Evolutionary conservation across 2,888 invertebrate genomes (phyloP).

Genomic region (Balanococcus diminutus): DNA sequence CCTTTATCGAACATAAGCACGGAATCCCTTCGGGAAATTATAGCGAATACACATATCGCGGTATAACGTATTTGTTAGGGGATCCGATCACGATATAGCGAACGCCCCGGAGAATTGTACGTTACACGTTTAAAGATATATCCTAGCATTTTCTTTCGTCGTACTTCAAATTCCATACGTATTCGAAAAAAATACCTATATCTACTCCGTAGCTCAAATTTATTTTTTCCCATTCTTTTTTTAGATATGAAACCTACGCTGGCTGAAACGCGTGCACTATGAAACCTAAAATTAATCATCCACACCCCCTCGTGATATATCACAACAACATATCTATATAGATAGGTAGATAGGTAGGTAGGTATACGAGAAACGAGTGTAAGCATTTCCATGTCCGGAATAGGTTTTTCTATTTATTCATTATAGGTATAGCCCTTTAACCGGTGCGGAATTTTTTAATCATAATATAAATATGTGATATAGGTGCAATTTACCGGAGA

Average conservation of each 20-base stretch:
- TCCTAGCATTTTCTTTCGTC: constrained; percentile 35
- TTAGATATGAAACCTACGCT: neutral
- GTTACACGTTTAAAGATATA: constrained; percentile 40
- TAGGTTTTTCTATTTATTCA: neutral
- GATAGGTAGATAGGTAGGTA: neutral
- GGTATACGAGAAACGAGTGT: neutral
- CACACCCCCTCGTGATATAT: neutral
- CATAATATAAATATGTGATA: constrained; percentile 32
- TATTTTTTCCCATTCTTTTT: neutral
- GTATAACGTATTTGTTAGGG: constrained; percentile 42
- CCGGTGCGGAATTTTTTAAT: neutral
- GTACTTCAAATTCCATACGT: constrained; percentile 36
- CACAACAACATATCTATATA: neutral
- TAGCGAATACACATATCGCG: constrained; percentile 45
- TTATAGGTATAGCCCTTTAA: neutral
- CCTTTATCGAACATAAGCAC: constrained; percentile 49
- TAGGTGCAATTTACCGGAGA: constrained; percentile 34
- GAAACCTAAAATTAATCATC: constrained; percentile 16
- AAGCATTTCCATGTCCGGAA: neutral
- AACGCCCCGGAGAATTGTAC: constrained; percentile 42
- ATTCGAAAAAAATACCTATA: neutral
- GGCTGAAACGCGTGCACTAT: neutral
- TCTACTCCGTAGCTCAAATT: neutral
- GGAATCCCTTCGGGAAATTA: constrained; percentile 51
- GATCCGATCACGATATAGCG: constrained; percentile 42